Base-by-base conservation (phyloP, 1,140 invertebrate genomes). In the Atta texana region DNA sequence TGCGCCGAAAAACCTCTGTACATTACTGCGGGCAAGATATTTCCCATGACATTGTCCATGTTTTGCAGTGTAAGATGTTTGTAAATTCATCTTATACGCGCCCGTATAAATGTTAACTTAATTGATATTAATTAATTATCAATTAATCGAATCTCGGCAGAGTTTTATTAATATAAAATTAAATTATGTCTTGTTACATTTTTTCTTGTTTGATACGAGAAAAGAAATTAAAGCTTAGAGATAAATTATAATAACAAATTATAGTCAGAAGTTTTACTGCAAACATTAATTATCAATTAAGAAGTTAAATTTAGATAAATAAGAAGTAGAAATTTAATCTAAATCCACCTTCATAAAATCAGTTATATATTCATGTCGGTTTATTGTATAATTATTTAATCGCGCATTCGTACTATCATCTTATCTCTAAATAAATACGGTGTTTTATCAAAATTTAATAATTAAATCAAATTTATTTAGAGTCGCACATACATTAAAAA, bases 41-140 rank as follows among this genome's bases (percentile, higher is more conserved):
- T 68, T 39, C 77, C 77, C 4, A 68, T 80, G 77, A 80, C 77
- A 80, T 39, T 61, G 14, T 80, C 77, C 4, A 12, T 80, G 21
- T 80, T 80, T 55, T 80, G 77, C n/a, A 69, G 31, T 49, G 77
- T 80, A 69, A 80, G 77, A 44, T 16, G 8, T 39, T 1, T 14
- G 0, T 21, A 44, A 24, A 55, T 80, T 12, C 14, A 0, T 31
- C 3, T 44, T 44, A 44, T 21, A 51, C 8, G 1, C 34, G 61
- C 16, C 10, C 18, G 0, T 49, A n/a, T 3, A 77, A 18, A 63
- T n/a, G 6, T 12, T 44, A 18, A 71, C 5, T 28, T 53, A 16
- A 31, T 63, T 16, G 14, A 10, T 14, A n/a, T n/a, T n/a, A 12
- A 68, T 68, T 68, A 44, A 68, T 68, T 39, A 44, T 59, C 24